Conservation (phyloP, 2,888 invertebrate species). For the Pycnomerus fuliginosus region DNA sequence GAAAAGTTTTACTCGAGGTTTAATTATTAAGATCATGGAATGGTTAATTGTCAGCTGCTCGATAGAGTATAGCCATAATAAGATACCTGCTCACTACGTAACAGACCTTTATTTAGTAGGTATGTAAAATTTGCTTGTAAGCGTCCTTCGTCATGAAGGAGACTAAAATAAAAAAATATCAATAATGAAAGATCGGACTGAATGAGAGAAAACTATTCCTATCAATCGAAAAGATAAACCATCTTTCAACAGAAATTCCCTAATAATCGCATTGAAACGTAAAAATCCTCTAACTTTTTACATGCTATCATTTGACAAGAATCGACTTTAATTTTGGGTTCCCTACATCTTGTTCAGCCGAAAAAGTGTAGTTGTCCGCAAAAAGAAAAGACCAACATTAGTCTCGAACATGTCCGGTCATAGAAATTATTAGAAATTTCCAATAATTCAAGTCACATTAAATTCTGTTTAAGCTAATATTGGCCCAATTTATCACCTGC, state of each 20-base stretch:
- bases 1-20: no score
- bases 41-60: no score
- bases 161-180: no score
- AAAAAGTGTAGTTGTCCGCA: slow-evolving; percentile 8
- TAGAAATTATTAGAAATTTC: slow-evolving; percentile 19
- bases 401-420: slow-evolving; percentile 30
- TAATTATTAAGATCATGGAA: no score
- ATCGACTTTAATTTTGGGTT: no score
- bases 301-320: not conserved
- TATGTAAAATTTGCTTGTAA: no score
- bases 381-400: slow-evolving; percentile 27
- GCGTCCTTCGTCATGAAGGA: no score
- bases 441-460: slow-evolving; percentile 25
- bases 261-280: not conserved
- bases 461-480: slow-evolving; percentile 30
- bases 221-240: not conserved
- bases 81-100: no score
- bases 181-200: not conserved
- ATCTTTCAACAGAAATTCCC: not conserved
- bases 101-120: no score
- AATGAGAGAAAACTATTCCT: not conserved
- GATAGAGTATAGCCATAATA: no score
- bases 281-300: not conserved
- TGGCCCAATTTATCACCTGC: slow-evolving; percentile 30
- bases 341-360: not conserved